A percentile compares a stretch with the other conserved stretches of the same genome.
These are phyloP conservation scores for Helogale parvula DNA, from an alignment of 2,113 vertebrate species.

Conservation along the genomic window DNA sequence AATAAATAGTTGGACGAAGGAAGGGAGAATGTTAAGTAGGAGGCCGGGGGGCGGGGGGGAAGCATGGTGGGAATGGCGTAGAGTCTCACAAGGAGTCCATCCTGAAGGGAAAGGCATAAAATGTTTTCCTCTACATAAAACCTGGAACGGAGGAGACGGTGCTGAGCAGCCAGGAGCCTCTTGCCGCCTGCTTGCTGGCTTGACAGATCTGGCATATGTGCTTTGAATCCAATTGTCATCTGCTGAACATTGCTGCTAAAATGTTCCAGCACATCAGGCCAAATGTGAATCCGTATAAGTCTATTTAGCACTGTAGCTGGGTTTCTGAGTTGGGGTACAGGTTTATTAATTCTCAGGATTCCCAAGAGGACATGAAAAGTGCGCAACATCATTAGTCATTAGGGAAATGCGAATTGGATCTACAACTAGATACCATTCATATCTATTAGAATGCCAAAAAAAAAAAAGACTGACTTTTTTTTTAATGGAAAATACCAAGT, in stretches of 20 bases:
- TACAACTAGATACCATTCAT: background rate
- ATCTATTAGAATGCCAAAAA: background rate
- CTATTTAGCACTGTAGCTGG: background rate
- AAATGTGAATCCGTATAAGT: background rate
- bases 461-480: background rate
- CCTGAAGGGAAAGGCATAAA: background rate
- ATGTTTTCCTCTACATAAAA: background rate
- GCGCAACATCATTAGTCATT: background rate
- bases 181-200: background rate
- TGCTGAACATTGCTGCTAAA: background rate
- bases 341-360: conserved; percentile 12
- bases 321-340: background rate
- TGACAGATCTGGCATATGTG: background rate
- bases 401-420: conserved; percentile 1
- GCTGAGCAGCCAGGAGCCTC: background rate
- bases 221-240: background rate
- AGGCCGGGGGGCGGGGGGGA: background rate
- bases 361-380: background rate
- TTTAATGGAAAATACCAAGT: background rate
- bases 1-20: background rate
- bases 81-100: background rate
- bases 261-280: background rate
- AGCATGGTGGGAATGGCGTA: background rate
- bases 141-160: background rate
- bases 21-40: background rate